These are phyloP conservation scores for Argopecten irradians DNA, from an alignment of 1,140 invertebrate genomes.

Conservation along the genomic window DNA sequence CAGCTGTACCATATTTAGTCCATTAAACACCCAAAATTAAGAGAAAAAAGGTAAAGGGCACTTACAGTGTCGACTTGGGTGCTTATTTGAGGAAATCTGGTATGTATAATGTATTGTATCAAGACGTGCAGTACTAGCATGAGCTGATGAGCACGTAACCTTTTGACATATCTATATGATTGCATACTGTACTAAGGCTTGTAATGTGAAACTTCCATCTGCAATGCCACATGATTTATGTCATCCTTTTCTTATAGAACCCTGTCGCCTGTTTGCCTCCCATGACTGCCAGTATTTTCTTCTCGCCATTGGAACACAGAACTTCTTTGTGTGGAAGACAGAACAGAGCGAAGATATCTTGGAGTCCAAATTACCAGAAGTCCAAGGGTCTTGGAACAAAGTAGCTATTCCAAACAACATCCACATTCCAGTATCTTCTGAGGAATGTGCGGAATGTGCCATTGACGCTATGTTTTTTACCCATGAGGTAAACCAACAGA, in stretches of 20 bases:
- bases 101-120: too few species aligned
- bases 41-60: too few species aligned
- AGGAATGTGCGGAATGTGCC: conserved; percentile 60
- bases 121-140: too few species aligned
- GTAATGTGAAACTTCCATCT: too few species aligned
- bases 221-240: too few species aligned
- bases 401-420: conserved; percentile 61
- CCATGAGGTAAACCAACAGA: conserved; percentile 58
- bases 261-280: conserved; percentile 61
- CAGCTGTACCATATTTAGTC: too few species aligned
- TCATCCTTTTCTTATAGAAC: conserved; percentile 50
- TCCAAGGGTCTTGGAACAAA: conserved; percentile 69
- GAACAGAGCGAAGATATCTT: conserved; percentile 57
- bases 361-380: conserved; percentile 54
- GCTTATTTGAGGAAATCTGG: too few species aligned
- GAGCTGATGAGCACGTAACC: too few species aligned
- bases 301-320: conserved; percentile 57
- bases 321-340: conserved; percentile 71
- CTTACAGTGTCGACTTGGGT: too few species aligned
- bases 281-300: conserved; percentile 68
- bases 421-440: conserved; percentile 51
- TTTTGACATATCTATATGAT: too few species aligned
- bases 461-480: conserved; percentile 65
- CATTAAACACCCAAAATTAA: too few species aligned
- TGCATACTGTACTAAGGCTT: too few species aligned